phyloP scores from a whole-genome alignment of 30 jellyfish, hydroid and myxozoan genomes.

The Sanderia malayensis region DNA sequence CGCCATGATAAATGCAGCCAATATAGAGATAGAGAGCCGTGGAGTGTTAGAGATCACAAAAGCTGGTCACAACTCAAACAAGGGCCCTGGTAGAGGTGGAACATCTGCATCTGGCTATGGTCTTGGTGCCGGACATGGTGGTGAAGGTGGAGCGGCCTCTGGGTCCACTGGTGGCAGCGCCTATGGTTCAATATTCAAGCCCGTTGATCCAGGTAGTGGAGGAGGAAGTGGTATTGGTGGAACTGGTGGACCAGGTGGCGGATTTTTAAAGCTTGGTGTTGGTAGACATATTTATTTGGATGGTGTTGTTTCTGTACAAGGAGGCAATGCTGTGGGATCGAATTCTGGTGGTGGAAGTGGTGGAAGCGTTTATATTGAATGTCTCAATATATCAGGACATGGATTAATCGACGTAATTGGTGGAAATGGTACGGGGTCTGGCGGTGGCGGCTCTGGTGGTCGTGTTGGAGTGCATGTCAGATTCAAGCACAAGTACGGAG shows the following conservation, averaged over 20 bases:
- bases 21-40: constrained; percentile 47
- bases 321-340: constrained; percentile 31
- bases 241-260: constrained; percentile 62
- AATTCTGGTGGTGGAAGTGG: constrained; percentile 72
- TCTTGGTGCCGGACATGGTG: constrained; percentile 65
- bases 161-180: constrained; percentile 32
- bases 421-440: constrained; percentile 49
- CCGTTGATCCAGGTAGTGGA: constrained; percentile 49
- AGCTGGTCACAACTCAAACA: constrained; percentile 26
- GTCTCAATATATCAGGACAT: constrained; percentile 57
- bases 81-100: constrained; percentile 56
- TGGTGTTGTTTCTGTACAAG: constrained; percentile 42
- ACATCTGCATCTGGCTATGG: constrained; percentile 30
- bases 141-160: constrained; percentile 52
- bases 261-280: constrained; percentile 25
- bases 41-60: constrained; percentile 16
- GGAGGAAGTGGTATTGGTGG: constrained; percentile 57
- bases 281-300: constrained; percentile 43
- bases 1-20: constrained; percentile 12
- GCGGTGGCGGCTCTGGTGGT: constrained; percentile 73
- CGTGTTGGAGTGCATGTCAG: constrained; percentile 50
- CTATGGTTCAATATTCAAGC: constrained; percentile 49
- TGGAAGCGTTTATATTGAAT: constrained; percentile 41
- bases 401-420: constrained; percentile 53
- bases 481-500: constrained; percentile 54